Conservation (phyloP, 2,888 invertebrate species). For the Notodonta dromedarius region DNA sequence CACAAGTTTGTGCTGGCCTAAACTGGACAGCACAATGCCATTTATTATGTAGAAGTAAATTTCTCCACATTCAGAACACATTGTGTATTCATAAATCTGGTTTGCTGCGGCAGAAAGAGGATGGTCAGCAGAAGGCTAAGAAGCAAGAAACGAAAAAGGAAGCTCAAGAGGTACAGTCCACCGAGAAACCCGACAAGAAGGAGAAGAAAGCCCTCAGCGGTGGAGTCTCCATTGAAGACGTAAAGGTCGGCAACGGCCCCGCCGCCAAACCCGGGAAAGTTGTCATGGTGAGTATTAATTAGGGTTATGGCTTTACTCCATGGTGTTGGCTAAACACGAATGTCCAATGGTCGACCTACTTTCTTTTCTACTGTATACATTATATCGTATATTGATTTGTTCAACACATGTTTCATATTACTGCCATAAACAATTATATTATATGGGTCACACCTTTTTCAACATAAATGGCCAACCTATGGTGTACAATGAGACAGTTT, state of each 20-base stretch:
- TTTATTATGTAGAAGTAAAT: too few relatives aligned
- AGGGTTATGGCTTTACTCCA: neutral
- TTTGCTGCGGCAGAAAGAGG: slow-evolving; percentile 50
- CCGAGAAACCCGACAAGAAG: slow-evolving; percentile 71
- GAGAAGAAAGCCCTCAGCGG: slow-evolving; percentile 86
- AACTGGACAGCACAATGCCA: too few relatives aligned
- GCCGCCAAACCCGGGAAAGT: slow-evolving; percentile 91
- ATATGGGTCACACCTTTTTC: too few relatives aligned
- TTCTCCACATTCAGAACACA: too few relatives aligned
- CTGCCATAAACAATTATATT: too few relatives aligned
- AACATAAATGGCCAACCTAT: too few relatives aligned
- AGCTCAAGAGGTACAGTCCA: slow-evolving; percentile 41
- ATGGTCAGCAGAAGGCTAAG: slow-evolving; percentile 64
- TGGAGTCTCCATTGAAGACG: slow-evolving; percentile 92
- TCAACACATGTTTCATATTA: too few relatives aligned
- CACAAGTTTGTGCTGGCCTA: too few relatives aligned
- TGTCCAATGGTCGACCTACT: neutral
- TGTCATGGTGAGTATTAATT: slow-evolving; percentile 70
- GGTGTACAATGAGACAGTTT: too few relatives aligned
- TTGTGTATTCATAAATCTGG: too few relatives aligned
- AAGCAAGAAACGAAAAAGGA: slow-evolving; percentile 65
- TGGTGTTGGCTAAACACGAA: neutral
- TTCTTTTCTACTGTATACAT: too few relatives aligned
- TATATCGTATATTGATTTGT: too few relatives aligned
- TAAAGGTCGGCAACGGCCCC: slow-evolving; percentile 91